Evolutionary conservation across 2,888 invertebrate species (phyloP), one percentile per base, ranked within the genome.

Genomic region (Temnothorax rugatulus): DNA sequence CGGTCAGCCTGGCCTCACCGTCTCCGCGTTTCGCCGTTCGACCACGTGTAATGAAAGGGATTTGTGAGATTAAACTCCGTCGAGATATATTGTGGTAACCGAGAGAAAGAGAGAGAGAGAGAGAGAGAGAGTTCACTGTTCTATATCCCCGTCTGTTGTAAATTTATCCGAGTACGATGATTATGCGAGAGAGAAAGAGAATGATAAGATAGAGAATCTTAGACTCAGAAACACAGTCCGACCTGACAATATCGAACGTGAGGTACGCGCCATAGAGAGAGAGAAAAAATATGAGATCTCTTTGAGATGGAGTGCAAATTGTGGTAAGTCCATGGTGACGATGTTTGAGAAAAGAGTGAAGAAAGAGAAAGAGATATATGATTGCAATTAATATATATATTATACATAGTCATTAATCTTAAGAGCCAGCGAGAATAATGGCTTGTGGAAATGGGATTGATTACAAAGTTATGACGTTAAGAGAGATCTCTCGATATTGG

Each of bases 351-450:
- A 41, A 8, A 52, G 77, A 79, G 7, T 15, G 71, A 44, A 71
- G 41, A 44, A 13, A 57, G 25, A 68, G 52, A 52, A 61, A 34
- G 66, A 50, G 18, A 64, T 50, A 64, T 63, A 82, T 47, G 57
- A 74, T 81, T 77, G 79, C 75, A 74, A 59, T 59, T 74, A 74
- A 73, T 41, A 71, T 71, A 71, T 41, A 74, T 47, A 41, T 57
- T 84, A 87, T 92, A 92, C 91, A 90, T 94, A 94, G 94, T 94
- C 94, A 94, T 90, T 94, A 94, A 93, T 92, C 79, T 93, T 94
- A 94, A 94, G 94, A 88, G 84, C 90, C 89, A 85, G 85, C 84
- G 86, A 85, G 77, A 84, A 77, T 74, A 85, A 86, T 82, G 83
- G 86, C 75, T 86, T 87, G 82, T 82, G 71, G 85, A 88, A 59